These are phyloP conservation scores for Progne subis DNA, from an alignment of 2,113 vertebrate genomes.

Conservation along the genomic window DNA sequence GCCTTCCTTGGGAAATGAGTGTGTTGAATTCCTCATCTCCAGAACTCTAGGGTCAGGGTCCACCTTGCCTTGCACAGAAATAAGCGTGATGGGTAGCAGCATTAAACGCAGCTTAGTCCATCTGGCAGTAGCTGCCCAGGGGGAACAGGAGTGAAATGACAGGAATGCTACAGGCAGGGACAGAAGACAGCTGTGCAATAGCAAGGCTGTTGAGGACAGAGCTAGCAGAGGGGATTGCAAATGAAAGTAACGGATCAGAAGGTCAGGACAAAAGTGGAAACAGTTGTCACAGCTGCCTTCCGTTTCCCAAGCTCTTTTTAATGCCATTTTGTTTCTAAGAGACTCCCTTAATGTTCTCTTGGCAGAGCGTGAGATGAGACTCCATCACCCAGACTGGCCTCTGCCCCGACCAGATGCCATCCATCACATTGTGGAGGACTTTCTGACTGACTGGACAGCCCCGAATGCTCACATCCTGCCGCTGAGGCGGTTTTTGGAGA, in stretches of 20 bases:
- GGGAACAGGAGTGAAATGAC: neutral
- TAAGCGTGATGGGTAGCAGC: neutral
- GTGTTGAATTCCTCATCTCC: neutral
- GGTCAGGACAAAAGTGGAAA: neutral
- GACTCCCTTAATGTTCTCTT: neutral
- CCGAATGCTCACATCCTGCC: conserved; percentile 90
- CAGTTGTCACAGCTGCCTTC: neutral
- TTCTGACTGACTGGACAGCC: conserved; percentile 92
- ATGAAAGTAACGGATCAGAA: conserved; percentile 14
- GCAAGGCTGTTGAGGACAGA: neutral
- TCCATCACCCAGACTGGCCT: conserved; percentile 83
- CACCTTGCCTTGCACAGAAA: neutral
- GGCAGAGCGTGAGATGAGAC: conserved; percentile 87
- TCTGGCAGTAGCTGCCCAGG: neutral
- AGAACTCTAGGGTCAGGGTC: neutral
- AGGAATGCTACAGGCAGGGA: neutral
- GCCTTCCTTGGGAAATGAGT: neutral
- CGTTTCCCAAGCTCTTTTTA: neutral
- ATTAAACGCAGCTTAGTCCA: rapidly evolving
- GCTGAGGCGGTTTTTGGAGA: conserved; percentile 90
- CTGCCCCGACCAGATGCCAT: conserved; percentile 86
- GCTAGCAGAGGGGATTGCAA: neutral
- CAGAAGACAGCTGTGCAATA: neutral
- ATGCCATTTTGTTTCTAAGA: conserved; percentile 4
- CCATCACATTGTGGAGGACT: conserved; percentile 96